Base-by-base conservation (phyloP, 1,140 invertebrate genomes). In the Magallana gigas region DNA sequence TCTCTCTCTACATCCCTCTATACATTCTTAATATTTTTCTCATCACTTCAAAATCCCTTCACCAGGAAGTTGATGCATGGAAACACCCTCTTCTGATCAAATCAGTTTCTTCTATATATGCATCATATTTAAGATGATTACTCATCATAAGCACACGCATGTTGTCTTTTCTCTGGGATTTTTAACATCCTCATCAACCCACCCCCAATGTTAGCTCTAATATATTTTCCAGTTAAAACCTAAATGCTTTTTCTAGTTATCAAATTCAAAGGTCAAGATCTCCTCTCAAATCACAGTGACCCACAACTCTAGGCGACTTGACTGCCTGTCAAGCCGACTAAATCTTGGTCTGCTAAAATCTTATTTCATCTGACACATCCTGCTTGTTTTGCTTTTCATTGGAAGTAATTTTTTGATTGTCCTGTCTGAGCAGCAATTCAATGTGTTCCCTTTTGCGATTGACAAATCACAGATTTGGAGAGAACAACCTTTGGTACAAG, bases 301-400 rank as follows among this genome's bases (percentile, higher is more conserved):
- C 68, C 23, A 76, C 68, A 76, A 76, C 68, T 29, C 8, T 29
- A 8, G 68, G 68, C 68, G 29, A 29, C 23, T 76, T 76, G 68
- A 29, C 23, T 76, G 12, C 68, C 36, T 76, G 68, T 76, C 68
- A 76, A 76, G 23, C 9, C 29, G 18, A 18, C n/a, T 48, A 48
- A 48, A 48, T 71, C 11, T n/a, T 71, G 64, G 18, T 71, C 23
- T 29, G 12, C 8, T 76, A 14, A 12, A 76, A 76, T 8, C 36
- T 76, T 76, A 76, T 76, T 76, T 76, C 23, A 76, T 76, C 23
- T 76, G 68, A 76, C 68, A 76, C 36, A 76, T 76, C 68, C 68
- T 76, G 68, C 68, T 76, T 76, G 36, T 76, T 18, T 76, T 76
- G 68, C 36, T 29, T 76, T 76, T 11, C 23, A 76, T 76, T 76